A percentile compares a stretch with the other conserved stretches of the same genome.
Conservation (phyloP, 1,140 invertebrate species). For the Radopholus similis region DNA sequence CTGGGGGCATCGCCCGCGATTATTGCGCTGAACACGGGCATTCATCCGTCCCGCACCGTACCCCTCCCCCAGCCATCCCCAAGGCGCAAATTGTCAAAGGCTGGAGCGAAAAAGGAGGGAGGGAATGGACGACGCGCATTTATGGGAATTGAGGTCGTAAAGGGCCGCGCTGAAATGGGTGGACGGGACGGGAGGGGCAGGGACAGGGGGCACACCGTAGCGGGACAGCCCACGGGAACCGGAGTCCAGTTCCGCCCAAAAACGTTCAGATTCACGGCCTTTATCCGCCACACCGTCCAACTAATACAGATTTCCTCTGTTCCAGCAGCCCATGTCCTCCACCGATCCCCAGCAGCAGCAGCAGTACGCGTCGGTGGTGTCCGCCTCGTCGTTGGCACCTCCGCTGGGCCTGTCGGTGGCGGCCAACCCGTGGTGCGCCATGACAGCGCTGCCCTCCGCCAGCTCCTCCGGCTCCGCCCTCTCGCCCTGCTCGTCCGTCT, state of each 20-base stretch:
- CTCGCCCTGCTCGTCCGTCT: background rate
- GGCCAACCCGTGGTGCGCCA: background rate
- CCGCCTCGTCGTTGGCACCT: too few species aligned
- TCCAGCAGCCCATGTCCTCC: conserved; percentile 1
- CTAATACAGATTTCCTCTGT: background rate
- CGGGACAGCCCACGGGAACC: background rate
- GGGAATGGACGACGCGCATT: background rate
- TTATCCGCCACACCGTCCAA: background rate
- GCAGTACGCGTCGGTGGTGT: too few species aligned
- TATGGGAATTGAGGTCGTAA: conserved; percentile 5
- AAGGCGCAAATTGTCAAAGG: conserved; percentile 5
- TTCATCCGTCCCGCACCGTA: too few species aligned
- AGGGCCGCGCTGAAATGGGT: background rate
- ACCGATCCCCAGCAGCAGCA: background rate
- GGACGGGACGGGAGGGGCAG: background rate
- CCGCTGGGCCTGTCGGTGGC: background rate
- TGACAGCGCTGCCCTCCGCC: background rate
- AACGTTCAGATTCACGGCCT: too few species aligned
- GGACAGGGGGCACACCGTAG: background rate
- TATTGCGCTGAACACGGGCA: background rate
- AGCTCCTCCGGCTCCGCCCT: background rate
- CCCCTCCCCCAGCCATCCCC: background rate
- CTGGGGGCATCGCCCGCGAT: background rate
- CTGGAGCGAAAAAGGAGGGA: background rate
- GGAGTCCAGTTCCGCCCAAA: background rate